Conservation (phyloP, 1,140 invertebrate genomes). For the Armadillidium nasatum region DNA sequence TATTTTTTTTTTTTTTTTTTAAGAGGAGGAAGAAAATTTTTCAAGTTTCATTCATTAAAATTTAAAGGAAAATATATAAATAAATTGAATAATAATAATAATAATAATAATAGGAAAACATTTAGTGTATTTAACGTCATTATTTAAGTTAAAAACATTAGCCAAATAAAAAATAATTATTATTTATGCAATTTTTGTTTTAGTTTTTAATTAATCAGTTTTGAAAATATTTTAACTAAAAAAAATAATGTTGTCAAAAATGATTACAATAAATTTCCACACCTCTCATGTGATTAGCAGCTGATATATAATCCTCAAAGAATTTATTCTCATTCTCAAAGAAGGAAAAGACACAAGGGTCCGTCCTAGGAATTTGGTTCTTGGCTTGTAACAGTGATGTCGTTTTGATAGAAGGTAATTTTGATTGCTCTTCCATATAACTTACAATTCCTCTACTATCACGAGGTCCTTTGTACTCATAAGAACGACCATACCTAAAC, state of each 20-base stretch:
- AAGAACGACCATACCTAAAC: constrained; percentile 53
- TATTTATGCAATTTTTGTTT: too few relatives aligned
- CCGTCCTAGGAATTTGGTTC: constrained; percentile 52
- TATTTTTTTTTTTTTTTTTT: too few relatives aligned
- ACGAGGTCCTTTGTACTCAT: constrained; percentile 55
- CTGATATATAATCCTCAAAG: constrained; percentile 54
- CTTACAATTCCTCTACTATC: constrained; percentile 51
- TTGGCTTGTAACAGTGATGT: constrained; percentile 46
- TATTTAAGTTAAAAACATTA: too few relatives aligned
- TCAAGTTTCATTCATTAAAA: too few relatives aligned
- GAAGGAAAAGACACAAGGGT: constrained; percentile 57
- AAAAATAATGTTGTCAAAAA: background rate
- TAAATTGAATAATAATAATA: too few relatives aligned
- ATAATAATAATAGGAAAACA: too few relatives aligned
- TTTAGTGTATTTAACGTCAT: too few relatives aligned
- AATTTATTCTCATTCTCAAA: constrained; percentile 53
- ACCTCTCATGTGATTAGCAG: constrained; percentile 54
- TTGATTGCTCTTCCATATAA: constrained; percentile 56
- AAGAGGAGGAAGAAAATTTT: too few relatives aligned
- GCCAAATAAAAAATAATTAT: too few relatives aligned
- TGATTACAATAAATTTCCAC: background rate
- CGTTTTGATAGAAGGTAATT: constrained; percentile 54
- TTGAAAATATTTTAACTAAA: too few relatives aligned
- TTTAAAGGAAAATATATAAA: too few relatives aligned
- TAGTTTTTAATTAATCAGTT: too few relatives aligned